phyloP scores from a whole-genome alignment of 2,113 vertebrate species.

The Mus musculus region DNA sequence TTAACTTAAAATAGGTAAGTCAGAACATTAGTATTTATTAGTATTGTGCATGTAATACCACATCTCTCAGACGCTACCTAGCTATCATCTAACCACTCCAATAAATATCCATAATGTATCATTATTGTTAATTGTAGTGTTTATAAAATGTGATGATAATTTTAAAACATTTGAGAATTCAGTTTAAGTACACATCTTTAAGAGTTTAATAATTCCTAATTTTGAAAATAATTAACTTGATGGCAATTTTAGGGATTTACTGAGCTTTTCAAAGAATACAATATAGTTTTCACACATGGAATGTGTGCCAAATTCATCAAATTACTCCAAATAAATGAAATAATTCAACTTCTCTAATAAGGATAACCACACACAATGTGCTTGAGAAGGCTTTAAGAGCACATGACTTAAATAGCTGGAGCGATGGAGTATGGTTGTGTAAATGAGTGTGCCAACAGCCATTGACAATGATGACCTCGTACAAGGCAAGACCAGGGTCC shows the following conservation, averaged over 20 bases:
- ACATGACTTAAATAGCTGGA: background rate
- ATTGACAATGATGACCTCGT: background rate
- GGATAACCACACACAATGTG: background rate
- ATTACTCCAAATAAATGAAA: background rate
- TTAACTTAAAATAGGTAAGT: background rate
- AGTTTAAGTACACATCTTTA: background rate
- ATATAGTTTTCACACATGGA: background rate
- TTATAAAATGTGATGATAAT: constrained; percentile 7
- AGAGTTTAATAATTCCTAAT: background rate
- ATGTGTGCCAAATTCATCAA: background rate
- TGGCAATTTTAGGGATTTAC: background rate
- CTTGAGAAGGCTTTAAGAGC: background rate
- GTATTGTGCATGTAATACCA: background rate
- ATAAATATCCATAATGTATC: background rate
- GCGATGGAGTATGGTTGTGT: background rate
- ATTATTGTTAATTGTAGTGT: background rate
- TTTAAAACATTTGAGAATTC: background rate
- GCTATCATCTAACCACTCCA: background rate
- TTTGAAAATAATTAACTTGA: background rate
- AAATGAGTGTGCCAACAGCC: background rate
- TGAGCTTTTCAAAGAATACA: background rate
- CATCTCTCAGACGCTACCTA: background rate
- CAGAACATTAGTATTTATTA: background rate
- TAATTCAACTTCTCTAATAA: background rate
- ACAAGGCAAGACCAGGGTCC: too few relatives aligned